phyloP scores from a whole-genome alignment of 2,113 vertebrate genomes.

The Micronycteris hirsuta region DNA sequence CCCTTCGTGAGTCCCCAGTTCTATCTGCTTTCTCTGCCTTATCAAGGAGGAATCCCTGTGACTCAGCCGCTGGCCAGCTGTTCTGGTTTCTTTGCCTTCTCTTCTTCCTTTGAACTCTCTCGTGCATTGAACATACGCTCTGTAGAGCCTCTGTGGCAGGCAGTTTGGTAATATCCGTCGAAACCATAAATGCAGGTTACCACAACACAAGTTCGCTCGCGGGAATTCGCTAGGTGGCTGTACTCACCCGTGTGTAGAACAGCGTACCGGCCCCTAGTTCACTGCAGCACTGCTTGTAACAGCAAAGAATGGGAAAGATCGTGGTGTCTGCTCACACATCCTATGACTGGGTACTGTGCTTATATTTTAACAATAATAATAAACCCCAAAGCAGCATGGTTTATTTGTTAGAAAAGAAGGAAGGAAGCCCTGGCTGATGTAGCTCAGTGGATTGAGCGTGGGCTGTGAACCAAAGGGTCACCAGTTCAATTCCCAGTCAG shows the following conservation, averaged over 20 bases:
- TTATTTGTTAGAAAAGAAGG: neutral
- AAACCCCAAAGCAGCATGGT: neutral
- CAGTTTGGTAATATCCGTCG: neutral
- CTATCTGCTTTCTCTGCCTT: conserved; percentile 1
- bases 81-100: neutral
- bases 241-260: neutral
- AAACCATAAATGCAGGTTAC: neutral
- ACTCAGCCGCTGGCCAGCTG: neutral
- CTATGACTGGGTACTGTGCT: neutral
- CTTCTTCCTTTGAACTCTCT: neutral
- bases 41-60: neutral
- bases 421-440: no score
- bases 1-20: neutral
- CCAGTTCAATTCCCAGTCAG: no score
- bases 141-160: neutral
- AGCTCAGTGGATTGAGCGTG: no score
- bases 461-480: no score
- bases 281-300: neutral
- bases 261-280: neutral
- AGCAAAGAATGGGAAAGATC: neutral
- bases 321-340: neutral
- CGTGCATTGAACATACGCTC: neutral
- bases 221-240: neutral
- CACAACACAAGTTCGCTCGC: neutral
- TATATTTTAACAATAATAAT: neutral